Evolutionary conservation across 2,797 vertebrate genomes (phyloP), one percentile per base, ranked within the genome.

Genomic region (Coregonus sp.): DNA sequence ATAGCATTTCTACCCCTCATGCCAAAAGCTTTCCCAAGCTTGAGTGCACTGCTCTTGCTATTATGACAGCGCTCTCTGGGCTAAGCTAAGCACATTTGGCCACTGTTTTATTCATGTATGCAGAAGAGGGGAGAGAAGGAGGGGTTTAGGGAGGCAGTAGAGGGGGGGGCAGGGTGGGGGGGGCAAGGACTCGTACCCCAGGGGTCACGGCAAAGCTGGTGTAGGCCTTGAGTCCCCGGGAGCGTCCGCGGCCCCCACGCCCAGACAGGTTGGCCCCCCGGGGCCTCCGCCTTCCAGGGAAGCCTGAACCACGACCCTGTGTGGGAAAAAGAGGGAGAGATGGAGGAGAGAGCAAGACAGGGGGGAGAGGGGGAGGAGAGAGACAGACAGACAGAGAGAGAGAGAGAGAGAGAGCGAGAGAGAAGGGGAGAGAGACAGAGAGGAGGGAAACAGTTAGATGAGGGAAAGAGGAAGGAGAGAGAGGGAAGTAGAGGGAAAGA

Each of bases 301-400:
- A 99, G 65, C 97, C 97, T 0, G 97, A 96, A n/a, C 98, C 98
- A 7, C 98, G 97, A 78, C 97, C 96, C 98, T 99, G 77, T 20
- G 11, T 33, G 51, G 40, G 33, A 79, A 16, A 83, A 16, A 40
- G 37, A 40, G 14, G 18, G 3, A 52, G 4, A 52, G 18, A 66
- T 9, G 51, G 18, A 61, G 25, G 4, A 7, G n/a, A n/a, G 54
- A 47, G 20, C 9, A 5, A 20, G 37, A 67, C 31, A 68, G 25
- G 12, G 35, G 18, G 37, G 37, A 15, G 82, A 16, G 31, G 37
- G 25, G 25, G 25, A 25, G 47, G 11, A 18, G 1, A 50, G 4
- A 52, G 15, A 66, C 7, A 69, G 33, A 68, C 25, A 25, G 25
- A 25, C 25, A 25, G 25, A 25, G 25, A 25, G 25, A 25, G 25